Base-by-base conservation (phyloP, 2,113 vertebrate genomes). In the Eleginops maclovinus region DNA sequence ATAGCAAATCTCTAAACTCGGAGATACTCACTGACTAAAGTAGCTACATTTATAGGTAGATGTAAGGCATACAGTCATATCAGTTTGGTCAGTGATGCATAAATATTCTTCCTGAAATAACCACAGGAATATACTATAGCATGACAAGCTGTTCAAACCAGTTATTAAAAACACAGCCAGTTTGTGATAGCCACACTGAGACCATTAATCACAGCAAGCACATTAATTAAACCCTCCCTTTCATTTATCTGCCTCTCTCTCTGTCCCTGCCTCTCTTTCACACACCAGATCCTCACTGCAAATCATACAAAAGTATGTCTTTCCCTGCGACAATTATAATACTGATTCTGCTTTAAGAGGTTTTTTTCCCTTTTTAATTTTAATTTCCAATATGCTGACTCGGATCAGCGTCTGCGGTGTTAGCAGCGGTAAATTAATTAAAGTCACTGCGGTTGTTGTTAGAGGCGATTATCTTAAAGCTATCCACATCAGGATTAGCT, bases 131-230 rank as follows among this genome's bases (percentile, higher is more conserved):
- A 46, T 28, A 51, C 73, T 51, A 53, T 62, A 40, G 81, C 72
- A 67, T 61, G 85, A 88, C 84, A 87, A 77, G 75, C 62, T n/a
- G 26, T 79, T 84, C 59, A 80, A 75, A 73, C 49, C 75, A 74
- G 84, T 91, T 84, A 89, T 91, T 89, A 86, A 83, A 91, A 88
- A 91, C 79, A 83, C 60, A 76, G 59, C 50, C 85, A 74, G 83
- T 86, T 86, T 90, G 87, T 66, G 79, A 89, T 90, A 79, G 81
- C 74, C 71, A 54, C 84, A 59, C 69, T 28, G 84, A 88, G 87
- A 62, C 81, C 84, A 91, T 92, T 94, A 91, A 94, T 93, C 89
- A 91, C 31, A 69, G 71, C 63, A 21, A 77, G 82, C 87, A 81
- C 81, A 79, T 92, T 92, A 84, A 90, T 93, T 90, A 92, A 86